A percentile compares a stretch with the other conserved stretches of the same genome.
These are phyloP conservation scores for Mustela nigripes DNA, from an alignment of 2,113 vertebrate genomes.

Conservation along the genomic window DNA sequence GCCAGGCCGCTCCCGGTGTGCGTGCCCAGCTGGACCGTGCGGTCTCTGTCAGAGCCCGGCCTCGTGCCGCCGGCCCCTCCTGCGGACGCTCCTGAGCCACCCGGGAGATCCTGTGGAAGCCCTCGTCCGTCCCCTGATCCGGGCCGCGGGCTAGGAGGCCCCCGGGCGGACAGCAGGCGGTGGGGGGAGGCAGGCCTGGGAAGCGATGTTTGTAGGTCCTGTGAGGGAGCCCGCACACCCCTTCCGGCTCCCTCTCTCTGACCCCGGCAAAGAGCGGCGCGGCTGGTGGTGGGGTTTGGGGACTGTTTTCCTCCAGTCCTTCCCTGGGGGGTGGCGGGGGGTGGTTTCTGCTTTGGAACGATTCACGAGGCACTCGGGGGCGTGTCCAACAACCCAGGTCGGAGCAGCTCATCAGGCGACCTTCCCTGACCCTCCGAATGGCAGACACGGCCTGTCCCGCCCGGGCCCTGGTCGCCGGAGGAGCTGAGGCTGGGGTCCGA, in stretches of 20 bases:
- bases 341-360: background rate
- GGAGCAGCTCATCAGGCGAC: background rate
- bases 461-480: background rate
- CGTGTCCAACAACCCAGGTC: background rate
- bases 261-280: background rate
- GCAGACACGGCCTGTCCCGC: background rate
- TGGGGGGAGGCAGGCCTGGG: background rate
- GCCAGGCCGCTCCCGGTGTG: background rate
- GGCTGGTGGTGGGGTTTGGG: background rate
- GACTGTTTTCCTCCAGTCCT: background rate
- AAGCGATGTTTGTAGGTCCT: rapidly evolving
- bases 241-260: too few relatives aligned
- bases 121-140: rapidly evolving
- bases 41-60: background rate
- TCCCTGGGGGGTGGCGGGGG: too few relatives aligned
- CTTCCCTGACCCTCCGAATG: background rate
- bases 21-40: background rate
- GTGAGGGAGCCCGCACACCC: background rate
- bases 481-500: too few relatives aligned
- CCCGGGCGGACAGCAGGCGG: background rate
- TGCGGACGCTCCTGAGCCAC: background rate
- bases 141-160: background rate
- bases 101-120: background rate
- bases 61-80: background rate
- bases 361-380: background rate